A percentile compares a stretch with the other conserved stretches of the same genome.
These are phyloP conservation scores for Gephyroberyx darwinii DNA, from an alignment of 2,797 vertebrate genomes.

Conservation along the genomic window DNA sequence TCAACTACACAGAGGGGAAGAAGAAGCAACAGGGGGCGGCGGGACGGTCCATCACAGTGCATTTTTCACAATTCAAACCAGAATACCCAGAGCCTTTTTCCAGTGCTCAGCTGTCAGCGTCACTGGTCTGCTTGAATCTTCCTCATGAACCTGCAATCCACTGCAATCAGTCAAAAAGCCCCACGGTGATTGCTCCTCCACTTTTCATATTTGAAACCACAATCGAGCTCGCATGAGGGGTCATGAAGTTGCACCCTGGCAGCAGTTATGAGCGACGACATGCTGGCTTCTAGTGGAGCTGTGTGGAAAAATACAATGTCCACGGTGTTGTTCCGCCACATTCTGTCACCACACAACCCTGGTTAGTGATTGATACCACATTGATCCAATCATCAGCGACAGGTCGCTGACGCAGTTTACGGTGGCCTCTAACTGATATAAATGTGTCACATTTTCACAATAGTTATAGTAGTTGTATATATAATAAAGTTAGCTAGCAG, in stretches of 20 bases:
- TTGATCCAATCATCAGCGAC: no score
- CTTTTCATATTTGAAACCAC: not conserved
- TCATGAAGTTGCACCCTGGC: not conserved
- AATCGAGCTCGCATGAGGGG: not conserved
- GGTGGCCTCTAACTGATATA: no score
- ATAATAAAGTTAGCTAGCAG: no score
- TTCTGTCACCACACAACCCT: not conserved
- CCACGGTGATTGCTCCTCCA: not conserved
- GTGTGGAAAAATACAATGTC: not conserved
- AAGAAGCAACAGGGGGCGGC: slow-evolving; percentile 32
- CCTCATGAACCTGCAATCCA: not conserved
- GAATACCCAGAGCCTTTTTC: not conserved
- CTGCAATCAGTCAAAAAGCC: no score
- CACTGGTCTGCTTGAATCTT: not conserved
- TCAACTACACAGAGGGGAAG: slow-evolving; percentile 35
- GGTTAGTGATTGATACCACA: not conserved
- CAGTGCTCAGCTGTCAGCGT: not conserved
- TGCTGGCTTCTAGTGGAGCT: not conserved
- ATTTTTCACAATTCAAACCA: slow-evolving; percentile 18
- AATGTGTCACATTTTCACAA: no score
- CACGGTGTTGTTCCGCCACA: not conserved
- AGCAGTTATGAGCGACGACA: not conserved
- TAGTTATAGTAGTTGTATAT: no score
- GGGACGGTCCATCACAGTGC: slow-evolving; percentile 26
- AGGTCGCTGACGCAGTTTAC: no score